Conservation (phyloP, 2,113 vertebrate species). For the Notiomystis cincta region DNA sequence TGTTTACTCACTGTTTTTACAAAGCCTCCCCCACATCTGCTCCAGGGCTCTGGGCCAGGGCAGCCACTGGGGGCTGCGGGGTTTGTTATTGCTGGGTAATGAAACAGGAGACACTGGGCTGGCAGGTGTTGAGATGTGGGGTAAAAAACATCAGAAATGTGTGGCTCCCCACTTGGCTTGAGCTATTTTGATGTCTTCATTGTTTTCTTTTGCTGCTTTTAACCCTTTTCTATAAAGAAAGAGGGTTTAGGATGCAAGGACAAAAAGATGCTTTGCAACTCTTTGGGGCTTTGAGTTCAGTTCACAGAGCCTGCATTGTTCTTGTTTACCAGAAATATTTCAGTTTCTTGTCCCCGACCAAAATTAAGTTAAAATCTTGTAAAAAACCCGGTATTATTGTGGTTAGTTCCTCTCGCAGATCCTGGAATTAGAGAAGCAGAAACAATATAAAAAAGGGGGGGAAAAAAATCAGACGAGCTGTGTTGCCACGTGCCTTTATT, state of each 20-base stretch:
- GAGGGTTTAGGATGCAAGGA: neutral
- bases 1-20: neutral
- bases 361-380: slow-evolving; percentile 35
- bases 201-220: neutral
- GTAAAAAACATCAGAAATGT: neutral
- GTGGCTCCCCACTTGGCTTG: neutral
- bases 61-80: neutral
- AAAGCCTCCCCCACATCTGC: neutral
- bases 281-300: neutral
- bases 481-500: slow-evolving; percentile 7
- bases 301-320: slow-evolving; percentile 1
- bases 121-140: neutral
- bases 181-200: neutral
- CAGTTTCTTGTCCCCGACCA: neutral
- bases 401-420: slow-evolving; percentile 5
- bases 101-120: neutral
- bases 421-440: neutral
- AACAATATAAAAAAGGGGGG: neutral
- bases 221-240: neutral
- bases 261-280: neutral
- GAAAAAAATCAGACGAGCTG: neutral
- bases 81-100: neutral
- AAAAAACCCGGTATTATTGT: slow-evolving; percentile 25
- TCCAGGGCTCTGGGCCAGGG: neutral
- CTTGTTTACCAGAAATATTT: slow-evolving; percentile 44